These are phyloP conservation scores for Myrmophylax atrothorax DNA, from an alignment of 2,113 vertebrate genomes.

Conservation along the genomic window DNA sequence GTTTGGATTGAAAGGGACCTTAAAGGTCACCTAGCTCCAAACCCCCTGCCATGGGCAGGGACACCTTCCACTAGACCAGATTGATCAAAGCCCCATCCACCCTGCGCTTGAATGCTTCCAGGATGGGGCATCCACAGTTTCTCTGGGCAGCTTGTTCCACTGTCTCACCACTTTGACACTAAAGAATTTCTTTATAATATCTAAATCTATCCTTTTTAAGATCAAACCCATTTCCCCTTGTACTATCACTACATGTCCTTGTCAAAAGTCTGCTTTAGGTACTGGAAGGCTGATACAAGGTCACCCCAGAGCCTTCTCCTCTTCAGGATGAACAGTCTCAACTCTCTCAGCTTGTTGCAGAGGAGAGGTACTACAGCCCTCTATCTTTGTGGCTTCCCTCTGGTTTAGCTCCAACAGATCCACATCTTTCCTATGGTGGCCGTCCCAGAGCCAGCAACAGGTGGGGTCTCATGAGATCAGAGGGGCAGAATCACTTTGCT, in stretches of 20 bases:
- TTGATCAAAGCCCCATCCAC: not conserved
- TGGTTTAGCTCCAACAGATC: not conserved
- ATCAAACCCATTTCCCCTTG: not conserved
- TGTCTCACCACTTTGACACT: not conserved
- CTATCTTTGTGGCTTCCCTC: not conserved
- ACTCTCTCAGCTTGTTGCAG: not conserved
- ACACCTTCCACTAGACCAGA: not conserved
- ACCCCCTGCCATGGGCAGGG: not conserved
- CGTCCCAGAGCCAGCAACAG: not conserved
- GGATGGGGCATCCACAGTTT: not conserved
- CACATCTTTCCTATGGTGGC: not conserved
- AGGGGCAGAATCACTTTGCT: not conserved
- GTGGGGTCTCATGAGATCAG: rapidly evolving
- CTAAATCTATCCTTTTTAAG: not conserved
- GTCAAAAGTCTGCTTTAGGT: not conserved
- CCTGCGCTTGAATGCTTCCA: too few species aligned
- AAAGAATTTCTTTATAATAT: not conserved
- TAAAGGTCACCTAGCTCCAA: not conserved
- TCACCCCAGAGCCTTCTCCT: not conserved
- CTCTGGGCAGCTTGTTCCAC: not conserved
- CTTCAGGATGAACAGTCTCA: not conserved
- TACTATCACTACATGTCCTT: not conserved
- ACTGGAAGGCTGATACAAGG: not conserved
- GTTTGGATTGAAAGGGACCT: not conserved
- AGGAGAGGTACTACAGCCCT: not conserved